Base-by-base conservation (phyloP, 2,797 vertebrate genomes). In the Scomberomorus guttatus region DNA sequence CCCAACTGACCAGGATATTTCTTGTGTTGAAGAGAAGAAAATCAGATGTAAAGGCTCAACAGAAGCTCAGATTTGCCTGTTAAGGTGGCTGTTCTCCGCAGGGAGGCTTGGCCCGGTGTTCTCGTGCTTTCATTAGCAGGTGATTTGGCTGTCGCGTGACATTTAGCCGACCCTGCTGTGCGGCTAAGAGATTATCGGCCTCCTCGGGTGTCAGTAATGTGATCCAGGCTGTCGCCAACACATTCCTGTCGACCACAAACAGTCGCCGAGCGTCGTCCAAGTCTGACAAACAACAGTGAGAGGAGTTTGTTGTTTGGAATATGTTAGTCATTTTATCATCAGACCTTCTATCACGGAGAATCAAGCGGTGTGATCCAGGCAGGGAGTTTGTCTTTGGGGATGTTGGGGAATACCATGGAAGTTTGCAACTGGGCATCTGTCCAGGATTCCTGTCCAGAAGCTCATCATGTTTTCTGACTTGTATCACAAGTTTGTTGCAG, bases 171-270 rank as follows among this genome's bases (percentile, higher is more conserved):
- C 44, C 58, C 61, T 10, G 80, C 60, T 32, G 66, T 59, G 77
- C 65, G n/a, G 77, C 62, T 18, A 37, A 70, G 71, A 68, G 83
- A 76, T 82, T 72, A 84, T 51, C 77, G 29, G 62, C 72, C 83
- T 80, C 74, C 79, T 92, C 80, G 17, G 70, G 83, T 88, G 80
- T 81, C 86, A 78, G 88, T 80, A 89, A 90, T 58, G 25, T 61
- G 86, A 91, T 81, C 77, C 75, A 3, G 75, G 56, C 82, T 64
- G 77, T 79, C 70, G 62, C 70, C 58, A 52, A 57, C 79, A 59
- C 86, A 77, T 90, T 81, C 66, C 76, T 70, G 67, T 11, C 62
- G 54, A 60, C 72, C 75, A 17, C 87, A 54, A 24, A 42, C 76
- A 25, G 34, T 66, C 34, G 1, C 66, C 51, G 4, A 34, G 25